Evolutionary conservation across 2,888 invertebrate species (phyloP).

Genomic region (Eupithecia inturbata): DNA sequence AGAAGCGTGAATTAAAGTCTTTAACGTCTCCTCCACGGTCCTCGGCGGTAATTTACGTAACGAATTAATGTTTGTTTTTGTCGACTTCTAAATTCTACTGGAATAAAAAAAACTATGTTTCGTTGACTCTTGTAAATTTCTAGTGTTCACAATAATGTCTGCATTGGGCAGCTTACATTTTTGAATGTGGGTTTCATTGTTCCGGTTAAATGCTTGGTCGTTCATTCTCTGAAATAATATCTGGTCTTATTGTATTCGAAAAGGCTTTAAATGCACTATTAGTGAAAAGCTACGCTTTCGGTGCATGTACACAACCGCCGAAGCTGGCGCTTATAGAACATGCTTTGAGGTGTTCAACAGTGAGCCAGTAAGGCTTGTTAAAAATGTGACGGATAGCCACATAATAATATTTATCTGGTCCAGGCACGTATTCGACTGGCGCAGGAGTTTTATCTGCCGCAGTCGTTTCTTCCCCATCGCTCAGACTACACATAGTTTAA

Average conservation of each 20-base stretch:
- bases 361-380: not conserved
- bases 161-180: not conserved
- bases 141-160: not conserved
- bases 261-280: not conserved
- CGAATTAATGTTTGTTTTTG: constrained; percentile 6
- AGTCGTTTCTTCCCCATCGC: not conserved
- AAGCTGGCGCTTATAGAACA: not conserved
- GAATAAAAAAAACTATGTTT: not conserved
- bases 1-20: constrained; percentile 32
- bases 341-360: not conserved
- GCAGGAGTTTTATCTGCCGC: not conserved
- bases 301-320: not conserved
- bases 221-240: not conserved
- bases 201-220: not conserved
- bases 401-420: not conserved
- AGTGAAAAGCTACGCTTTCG: not conserved
- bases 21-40: constrained; percentile 29
- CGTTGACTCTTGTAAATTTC: not conserved
- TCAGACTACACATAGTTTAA: not conserved
- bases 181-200: not conserved
- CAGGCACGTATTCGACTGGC: not conserved
- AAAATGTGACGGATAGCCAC: not conserved
- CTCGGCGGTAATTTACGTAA: constrained; percentile 20
- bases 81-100: constrained; percentile 8
- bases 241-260: constrained; percentile 4